These are phyloP conservation scores for Fistularia commersonii DNA, from an alignment of 2,797 vertebrate species.

Conservation along the genomic window DNA sequence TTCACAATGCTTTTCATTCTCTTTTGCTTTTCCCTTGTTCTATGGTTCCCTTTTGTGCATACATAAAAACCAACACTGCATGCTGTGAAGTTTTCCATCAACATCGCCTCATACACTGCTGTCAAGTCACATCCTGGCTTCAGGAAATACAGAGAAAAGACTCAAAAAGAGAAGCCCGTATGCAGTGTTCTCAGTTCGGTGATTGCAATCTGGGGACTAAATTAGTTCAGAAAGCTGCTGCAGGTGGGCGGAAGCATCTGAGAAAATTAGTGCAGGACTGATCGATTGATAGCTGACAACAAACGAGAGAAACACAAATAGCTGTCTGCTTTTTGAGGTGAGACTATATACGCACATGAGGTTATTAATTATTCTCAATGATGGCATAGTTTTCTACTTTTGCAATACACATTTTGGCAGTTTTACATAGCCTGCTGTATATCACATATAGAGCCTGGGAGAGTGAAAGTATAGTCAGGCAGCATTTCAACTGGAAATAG, in stretches of 20 bases:
- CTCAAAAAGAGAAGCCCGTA: constrained; percentile 23
- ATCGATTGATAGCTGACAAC: constrained; percentile 39
- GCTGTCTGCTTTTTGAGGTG: constrained; percentile 5
- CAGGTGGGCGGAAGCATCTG: constrained; percentile 36
- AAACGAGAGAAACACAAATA: constrained; percentile 20
- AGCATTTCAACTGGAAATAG: not conserved
- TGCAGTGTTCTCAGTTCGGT: constrained; percentile 56
- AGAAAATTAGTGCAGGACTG: constrained; percentile 35
- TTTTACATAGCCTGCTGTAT: too few species aligned
- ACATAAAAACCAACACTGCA: constrained; percentile 48
- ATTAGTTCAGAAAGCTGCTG: constrained; percentile 54
- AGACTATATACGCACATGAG: not conserved
- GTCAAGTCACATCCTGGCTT: constrained; percentile 29
- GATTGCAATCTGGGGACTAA: constrained; percentile 68
- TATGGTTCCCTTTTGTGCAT: constrained; percentile 36
- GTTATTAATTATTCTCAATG: constrained; percentile 13
- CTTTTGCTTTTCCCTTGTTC: constrained; percentile 1
- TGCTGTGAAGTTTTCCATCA: constrained; percentile 68
- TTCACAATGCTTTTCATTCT: constrained; percentile 20
- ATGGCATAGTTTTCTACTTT: too few species aligned
- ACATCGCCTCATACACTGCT: constrained; percentile 31
- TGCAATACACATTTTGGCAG: too few species aligned
- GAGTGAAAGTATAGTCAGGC: too few species aligned
- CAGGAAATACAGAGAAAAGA: constrained; percentile 35
- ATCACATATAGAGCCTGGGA: not conserved